These are phyloP conservation scores for Promerops cafer DNA, from an alignment of 2,113 vertebrate genomes.

Conservation along the genomic window DNA sequence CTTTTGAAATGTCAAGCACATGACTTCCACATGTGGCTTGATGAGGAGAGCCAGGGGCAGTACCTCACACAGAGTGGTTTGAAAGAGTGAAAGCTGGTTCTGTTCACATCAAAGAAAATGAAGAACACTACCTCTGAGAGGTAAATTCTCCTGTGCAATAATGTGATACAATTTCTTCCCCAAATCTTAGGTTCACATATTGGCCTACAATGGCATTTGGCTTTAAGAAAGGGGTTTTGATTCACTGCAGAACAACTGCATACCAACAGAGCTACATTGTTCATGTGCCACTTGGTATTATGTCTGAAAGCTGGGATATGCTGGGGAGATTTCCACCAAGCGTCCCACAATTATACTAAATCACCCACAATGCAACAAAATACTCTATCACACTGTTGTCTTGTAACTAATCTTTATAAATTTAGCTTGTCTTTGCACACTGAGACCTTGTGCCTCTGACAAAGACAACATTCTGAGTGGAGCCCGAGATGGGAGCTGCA, in stretches of 20 bases:
- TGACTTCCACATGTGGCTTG: background rate
- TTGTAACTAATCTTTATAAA: conserved; percentile 47
- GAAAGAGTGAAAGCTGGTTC: background rate
- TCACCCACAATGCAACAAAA: conserved; percentile 39
- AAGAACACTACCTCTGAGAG: background rate
- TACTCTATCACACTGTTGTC: background rate
- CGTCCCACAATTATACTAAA: conserved; percentile 23
- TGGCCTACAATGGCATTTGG: background rate
- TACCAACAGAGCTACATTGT: conserved; percentile 41
- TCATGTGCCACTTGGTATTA: background rate
- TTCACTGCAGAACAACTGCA: conserved; percentile 10
- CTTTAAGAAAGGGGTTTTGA: conserved; percentile 4
- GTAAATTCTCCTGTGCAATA: background rate
- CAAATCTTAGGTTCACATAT: background rate
- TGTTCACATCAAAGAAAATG: background rate
- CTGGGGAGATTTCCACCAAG: conserved; percentile 44
- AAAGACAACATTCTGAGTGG: conserved; percentile 41
- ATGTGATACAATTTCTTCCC: background rate
- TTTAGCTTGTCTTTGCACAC: conserved; percentile 45
- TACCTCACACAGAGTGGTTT: background rate
- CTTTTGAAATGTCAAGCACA: background rate
- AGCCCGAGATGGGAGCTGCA: background rate
- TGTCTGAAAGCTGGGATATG: conserved; percentile 3
- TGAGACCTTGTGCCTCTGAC: conserved; percentile 32
- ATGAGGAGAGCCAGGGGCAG: background rate